Evolutionary conservation across 2,113 vertebrate genomes (phyloP).

Genomic region (Malurus alboscapulatus): DNA sequence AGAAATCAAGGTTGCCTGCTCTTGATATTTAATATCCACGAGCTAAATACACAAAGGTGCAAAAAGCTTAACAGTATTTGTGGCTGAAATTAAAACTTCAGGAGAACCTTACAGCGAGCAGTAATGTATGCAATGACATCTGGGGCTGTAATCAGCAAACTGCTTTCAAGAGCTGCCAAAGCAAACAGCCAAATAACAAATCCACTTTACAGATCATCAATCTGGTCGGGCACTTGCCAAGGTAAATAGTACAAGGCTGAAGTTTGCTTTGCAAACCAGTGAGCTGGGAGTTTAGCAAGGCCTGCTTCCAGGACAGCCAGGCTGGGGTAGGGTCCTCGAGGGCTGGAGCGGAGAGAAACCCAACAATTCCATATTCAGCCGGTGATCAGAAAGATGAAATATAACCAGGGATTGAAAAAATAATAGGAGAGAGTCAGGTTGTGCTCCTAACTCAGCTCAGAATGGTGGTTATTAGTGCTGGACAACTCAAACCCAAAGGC

Average conservation of each 20-base stretch:
- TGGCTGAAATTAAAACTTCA: slow-evolving; percentile 81
- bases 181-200: slow-evolving; percentile 99
- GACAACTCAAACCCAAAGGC: background rate
- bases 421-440: background rate
- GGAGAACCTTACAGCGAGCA: slow-evolving; percentile 78
- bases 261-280: slow-evolving; percentile 89
- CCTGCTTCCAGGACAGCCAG: slow-evolving; percentile 70
- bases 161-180: slow-evolving; percentile 98
- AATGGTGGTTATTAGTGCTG: background rate
- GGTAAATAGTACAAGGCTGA: slow-evolving; percentile 88
- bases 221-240: slow-evolving; percentile 90
- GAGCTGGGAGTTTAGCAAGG: slow-evolving; percentile 78
- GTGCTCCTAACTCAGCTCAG: background rate
- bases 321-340: slow-evolving; percentile 53
- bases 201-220: slow-evolving; percentile 99
- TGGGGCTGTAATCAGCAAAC: slow-evolving; percentile 96
- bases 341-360: background rate
- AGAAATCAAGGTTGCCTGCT: slow-evolving; percentile 45
- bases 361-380: background rate
- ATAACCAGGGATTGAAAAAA: background rate
- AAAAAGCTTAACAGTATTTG: slow-evolving; percentile 81
- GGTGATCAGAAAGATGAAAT: background rate
- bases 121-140: slow-evolving; percentile 94
- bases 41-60: slow-evolving; percentile 72
- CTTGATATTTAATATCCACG: slow-evolving; percentile 60